Evolutionary conservation across 2,797 vertebrate species (phyloP).

Genomic region (Capromys pilorides): DNA sequence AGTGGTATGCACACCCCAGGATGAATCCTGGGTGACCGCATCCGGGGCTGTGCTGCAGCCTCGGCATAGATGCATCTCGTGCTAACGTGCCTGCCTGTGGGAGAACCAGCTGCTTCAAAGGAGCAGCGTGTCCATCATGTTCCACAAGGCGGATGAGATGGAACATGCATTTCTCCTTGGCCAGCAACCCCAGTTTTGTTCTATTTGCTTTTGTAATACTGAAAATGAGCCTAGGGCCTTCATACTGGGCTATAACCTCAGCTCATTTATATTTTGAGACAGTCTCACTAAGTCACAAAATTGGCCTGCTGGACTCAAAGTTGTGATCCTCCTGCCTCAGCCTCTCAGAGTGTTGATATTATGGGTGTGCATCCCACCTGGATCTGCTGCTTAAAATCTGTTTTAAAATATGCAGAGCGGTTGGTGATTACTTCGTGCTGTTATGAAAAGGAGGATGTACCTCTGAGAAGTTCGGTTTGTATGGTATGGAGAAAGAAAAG

Average conservation of each 20-base stretch:
- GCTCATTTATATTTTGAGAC: background rate
- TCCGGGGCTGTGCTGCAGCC: background rate
- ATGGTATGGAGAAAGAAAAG: too few species aligned
- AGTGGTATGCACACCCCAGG: background rate
- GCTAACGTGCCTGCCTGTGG: background rate
- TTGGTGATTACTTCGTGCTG: background rate
- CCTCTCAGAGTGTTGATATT: background rate
- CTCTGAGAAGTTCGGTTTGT: rapidly evolving
- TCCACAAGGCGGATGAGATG: background rate
- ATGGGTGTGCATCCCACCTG: background rate
- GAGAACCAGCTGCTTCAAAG: background rate
- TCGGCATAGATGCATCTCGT: rapidly evolving
- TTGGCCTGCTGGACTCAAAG: background rate
- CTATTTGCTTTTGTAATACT: background rate
- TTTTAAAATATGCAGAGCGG: background rate
- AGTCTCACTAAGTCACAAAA: background rate
- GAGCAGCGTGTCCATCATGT: background rate
- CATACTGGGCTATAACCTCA: background rate
- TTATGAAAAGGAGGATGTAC: background rate
- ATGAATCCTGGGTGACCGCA: background rate
- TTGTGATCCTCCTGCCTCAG: background rate
- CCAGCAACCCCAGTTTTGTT: background rate
- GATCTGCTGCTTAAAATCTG: background rate
- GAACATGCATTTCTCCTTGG: background rate
- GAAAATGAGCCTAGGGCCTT: background rate